Evolutionary conservation across 2,113 vertebrate species (phyloP).

Genomic region (Boulengeromyrus knoepffleri): DNA sequence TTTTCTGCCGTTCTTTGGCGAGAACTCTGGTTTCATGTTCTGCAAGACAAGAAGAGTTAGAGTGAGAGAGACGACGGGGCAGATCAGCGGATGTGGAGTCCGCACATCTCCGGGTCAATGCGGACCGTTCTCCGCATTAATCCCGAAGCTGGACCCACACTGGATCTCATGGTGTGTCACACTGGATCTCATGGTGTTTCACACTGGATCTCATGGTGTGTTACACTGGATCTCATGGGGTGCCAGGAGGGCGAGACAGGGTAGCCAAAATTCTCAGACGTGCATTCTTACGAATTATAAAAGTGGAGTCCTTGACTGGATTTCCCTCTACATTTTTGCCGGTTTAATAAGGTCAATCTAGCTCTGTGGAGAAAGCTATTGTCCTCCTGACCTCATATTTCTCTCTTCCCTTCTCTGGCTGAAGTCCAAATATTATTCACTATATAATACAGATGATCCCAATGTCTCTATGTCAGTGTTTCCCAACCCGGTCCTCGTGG

Average conservation of each 20-base stretch:
- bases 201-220: no score
- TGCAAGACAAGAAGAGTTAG: slow-evolving; percentile 53
- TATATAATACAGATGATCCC: neutral
- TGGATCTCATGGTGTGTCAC: neutral
- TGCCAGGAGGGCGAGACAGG: slow-evolving; percentile 7
- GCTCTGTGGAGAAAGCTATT: slow-evolving; percentile 43
- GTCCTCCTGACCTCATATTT: slow-evolving; percentile 18
- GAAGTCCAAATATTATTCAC: neutral
- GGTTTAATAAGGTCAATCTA: slow-evolving; percentile 75
- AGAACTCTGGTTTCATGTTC: slow-evolving; percentile 83
- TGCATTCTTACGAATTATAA: slow-evolving; percentile 70
- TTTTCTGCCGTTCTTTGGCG: slow-evolving; percentile 95
- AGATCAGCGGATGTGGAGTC: neutral
- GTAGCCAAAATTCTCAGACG: slow-evolving; percentile 49
- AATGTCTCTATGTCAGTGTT: neutral
- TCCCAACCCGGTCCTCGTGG: neutral
- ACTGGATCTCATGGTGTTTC: no score
- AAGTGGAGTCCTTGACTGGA: slow-evolving; percentile 71
- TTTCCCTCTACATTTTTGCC: slow-evolving; percentile 67
- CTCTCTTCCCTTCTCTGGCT: neutral
- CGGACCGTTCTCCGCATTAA: neutral
- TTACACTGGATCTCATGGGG: slow-evolving; percentile 17
- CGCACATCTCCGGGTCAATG: neutral
- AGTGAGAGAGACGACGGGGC: no score
- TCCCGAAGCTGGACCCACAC: neutral